These are phyloP conservation scores for Limnephilus rhombicus DNA, from an alignment of 2,888 invertebrate genomes.

Conservation along the genomic window DNA sequence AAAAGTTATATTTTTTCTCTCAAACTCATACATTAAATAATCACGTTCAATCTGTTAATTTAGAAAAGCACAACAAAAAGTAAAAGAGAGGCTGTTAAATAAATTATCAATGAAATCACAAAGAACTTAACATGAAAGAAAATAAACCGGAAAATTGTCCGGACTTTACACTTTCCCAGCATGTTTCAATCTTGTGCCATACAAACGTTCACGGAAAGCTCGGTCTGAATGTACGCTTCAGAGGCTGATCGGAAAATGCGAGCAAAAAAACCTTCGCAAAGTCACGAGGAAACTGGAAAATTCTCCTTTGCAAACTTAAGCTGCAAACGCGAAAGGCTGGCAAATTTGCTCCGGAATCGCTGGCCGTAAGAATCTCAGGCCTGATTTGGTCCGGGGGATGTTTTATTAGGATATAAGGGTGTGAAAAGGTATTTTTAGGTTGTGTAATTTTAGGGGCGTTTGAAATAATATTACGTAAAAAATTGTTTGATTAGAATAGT, in stretches of 20 bases:
- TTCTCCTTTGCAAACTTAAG: slow-evolving; percentile 31
- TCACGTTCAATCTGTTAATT: neutral
- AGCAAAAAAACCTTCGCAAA: slow-evolving; percentile 4
- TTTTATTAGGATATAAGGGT: slow-evolving; percentile 27
- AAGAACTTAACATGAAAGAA: neutral
- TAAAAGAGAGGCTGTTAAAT: neutral
- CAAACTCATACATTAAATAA: too few relatives aligned
- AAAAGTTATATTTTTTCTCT: too few relatives aligned
- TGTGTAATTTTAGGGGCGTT: neutral
- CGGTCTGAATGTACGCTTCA: slow-evolving; percentile 14
- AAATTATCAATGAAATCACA: neutral
- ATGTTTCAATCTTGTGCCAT: slow-evolving; percentile 17
- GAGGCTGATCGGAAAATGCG: slow-evolving; percentile 28
- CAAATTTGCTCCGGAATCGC: slow-evolving; percentile 45
- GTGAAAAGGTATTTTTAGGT: neutral
- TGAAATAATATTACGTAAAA: neutral
- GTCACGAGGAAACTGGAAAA: slow-evolving; percentile 13
- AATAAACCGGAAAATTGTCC: neutral
- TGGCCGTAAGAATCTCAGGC: slow-evolving; percentile 56
- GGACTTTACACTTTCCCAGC: neutral
- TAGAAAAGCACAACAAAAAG: neutral
- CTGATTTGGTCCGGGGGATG: slow-evolving; percentile 48
- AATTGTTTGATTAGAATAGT: neutral
- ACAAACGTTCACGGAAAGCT: neutral
- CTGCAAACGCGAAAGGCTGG: slow-evolving; percentile 22